phyloP scores from a whole-genome alignment of 53 echinoderm and acorn worm species.

The Patiria pectinifera region DNA sequence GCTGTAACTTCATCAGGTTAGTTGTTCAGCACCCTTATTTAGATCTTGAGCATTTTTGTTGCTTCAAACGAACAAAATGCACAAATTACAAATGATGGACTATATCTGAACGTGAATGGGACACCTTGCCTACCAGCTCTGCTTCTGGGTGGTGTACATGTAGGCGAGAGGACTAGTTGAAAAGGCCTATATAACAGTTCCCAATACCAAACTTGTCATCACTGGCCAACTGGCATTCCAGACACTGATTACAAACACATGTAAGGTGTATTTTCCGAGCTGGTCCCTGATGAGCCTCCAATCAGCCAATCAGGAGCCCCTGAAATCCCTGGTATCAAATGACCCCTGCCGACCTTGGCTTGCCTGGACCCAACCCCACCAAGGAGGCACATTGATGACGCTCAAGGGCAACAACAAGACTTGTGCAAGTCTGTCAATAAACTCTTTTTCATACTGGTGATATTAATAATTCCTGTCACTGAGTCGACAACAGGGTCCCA shows the following conservation, averaged over 20 bases:
- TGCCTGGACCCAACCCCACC: not conserved
- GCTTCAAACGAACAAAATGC: no score
- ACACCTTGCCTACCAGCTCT: no score
- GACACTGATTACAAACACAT: not conserved
- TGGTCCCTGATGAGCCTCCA: slow-evolving; percentile 27
- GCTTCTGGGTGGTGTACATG: no score
- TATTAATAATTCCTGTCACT: no score
- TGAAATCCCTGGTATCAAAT: not conserved
- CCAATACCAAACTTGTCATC: not conserved
- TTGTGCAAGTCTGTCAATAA: not conserved
- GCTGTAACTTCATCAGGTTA: no score
- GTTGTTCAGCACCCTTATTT: no score
- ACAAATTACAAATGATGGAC: no score
- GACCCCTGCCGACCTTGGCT: slow-evolving; percentile 17
- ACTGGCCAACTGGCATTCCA: not conserved
- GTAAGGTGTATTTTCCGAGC: not conserved
- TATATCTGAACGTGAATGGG: no score
- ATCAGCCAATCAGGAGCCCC: not conserved
- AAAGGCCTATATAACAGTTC: not conserved
- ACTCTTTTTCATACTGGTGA: not conserved
- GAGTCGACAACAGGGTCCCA: no score
- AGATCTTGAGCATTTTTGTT: no score
- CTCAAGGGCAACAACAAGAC: not conserved
- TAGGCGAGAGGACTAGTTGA: no score
- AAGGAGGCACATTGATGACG: not conserved